phyloP scores from a whole-genome alignment of 2,888 invertebrate genomes.

The Callyntrura sp. region DNA sequence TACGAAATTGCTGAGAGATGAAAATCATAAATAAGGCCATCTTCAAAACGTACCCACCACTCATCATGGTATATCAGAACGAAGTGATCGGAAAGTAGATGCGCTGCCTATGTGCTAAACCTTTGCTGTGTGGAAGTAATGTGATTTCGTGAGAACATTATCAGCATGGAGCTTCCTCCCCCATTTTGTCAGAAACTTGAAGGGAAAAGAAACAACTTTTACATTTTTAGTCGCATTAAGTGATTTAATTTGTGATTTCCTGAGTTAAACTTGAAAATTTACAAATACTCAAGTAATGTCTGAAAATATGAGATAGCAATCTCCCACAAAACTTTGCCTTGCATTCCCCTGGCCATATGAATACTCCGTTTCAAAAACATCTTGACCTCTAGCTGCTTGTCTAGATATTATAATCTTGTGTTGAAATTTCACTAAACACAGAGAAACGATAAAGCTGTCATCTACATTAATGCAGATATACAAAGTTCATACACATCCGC shows the following conservation, averaged over 20 bases:
- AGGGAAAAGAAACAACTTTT: constrained; percentile 27
- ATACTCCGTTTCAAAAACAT: no score
- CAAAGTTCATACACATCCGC: neutral
- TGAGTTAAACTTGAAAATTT: constrained; percentile 22
- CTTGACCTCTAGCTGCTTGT: no score
- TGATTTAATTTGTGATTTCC: constrained; percentile 68
- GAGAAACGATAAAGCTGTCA: no score
- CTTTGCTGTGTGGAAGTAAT: neutral
- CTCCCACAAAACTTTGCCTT: neutral
- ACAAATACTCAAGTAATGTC: neutral
- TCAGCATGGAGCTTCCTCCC: constrained; percentile 49
- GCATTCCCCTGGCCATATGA: no score
- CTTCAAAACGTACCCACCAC: neutral
- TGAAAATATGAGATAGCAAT: constrained; percentile 18
- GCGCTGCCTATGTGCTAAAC: constrained; percentile 1
- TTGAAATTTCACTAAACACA: no score
- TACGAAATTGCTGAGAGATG: constrained; percentile 25
- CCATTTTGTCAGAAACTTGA: constrained; percentile 12
- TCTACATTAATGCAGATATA: neutral
- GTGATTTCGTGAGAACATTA: constrained; percentile 53
- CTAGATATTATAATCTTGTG: no score
- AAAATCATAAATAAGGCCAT: constrained; percentile 22
- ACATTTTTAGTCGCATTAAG: constrained; percentile 59
- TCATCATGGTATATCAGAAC: neutral
- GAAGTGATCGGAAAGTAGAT: neutral